Conservation (phyloP, 2,113 vertebrate species). For the Eubucco bourcierii region DNA sequence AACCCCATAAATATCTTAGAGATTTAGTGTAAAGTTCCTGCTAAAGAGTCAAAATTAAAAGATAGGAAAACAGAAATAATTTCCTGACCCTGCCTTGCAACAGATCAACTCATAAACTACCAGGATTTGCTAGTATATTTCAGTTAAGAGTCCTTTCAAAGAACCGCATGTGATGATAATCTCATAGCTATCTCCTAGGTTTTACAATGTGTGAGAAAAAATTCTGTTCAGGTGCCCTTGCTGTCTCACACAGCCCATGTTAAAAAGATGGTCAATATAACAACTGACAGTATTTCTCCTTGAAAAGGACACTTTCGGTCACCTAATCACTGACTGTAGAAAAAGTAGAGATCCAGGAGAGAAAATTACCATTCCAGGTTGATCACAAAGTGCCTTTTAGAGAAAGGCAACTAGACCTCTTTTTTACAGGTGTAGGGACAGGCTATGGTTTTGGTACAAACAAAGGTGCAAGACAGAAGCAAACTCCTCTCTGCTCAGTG, state of each 20-base stretch:
- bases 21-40: background rate
- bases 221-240: background rate
- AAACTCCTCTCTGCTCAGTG: background rate
- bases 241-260: background rate
- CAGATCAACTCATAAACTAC: background rate
- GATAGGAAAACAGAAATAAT: background rate
- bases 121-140: background rate
- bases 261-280: background rate
- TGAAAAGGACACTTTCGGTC: background rate
- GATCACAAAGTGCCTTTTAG: background rate
- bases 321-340: background rate
- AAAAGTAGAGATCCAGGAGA: background rate
- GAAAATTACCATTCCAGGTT: background rate
- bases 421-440: background rate
- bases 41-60: background rate
- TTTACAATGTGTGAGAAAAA: background rate
- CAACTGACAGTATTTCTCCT: background rate
- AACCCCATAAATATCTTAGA: background rate
- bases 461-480: background rate
- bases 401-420: background rate
- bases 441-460: background rate
- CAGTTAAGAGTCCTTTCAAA: background rate
- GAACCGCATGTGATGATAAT: fast-evolving
- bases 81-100: background rate
- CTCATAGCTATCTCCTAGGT: background rate